These are phyloP conservation scores for Aptenodytes patagonicus DNA, from an alignment of 2,113 vertebrate species.

Conservation along the genomic window DNA sequence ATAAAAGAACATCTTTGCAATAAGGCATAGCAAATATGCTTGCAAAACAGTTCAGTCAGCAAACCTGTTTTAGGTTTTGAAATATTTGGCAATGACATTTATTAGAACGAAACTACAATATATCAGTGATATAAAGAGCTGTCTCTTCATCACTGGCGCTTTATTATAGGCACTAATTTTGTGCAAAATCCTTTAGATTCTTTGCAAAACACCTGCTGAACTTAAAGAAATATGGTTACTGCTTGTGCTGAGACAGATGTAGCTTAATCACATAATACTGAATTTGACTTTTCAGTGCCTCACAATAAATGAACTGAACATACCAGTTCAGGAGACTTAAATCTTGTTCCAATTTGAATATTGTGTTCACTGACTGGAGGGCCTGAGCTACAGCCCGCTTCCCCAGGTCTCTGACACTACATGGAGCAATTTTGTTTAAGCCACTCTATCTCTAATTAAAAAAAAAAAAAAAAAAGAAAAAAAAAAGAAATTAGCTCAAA, in stretches of 20 bases:
- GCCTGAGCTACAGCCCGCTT: conserved; percentile 26
- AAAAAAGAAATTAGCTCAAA: background rate
- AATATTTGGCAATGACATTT: conserved; percentile 82
- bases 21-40: conserved; percentile 76
- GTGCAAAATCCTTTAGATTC: conserved; percentile 74
- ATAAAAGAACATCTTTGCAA: conserved; percentile 79
- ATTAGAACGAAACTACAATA: conserved; percentile 79
- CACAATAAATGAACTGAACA: conserved; percentile 73
- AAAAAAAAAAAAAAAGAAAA: accelerated
- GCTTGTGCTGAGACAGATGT: conserved; percentile 76
- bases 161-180: conserved; percentile 81
- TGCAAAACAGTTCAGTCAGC: conserved; percentile 79
- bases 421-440: conserved; percentile 26
- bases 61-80: conserved; percentile 76
- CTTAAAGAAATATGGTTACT: conserved; percentile 80
- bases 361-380: conserved; percentile 4
- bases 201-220: conserved; percentile 80
- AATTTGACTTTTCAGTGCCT: conserved; percentile 74
- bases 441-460: background rate
- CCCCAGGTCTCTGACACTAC: background rate
- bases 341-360: conserved; percentile 66
- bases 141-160: conserved; percentile 73
- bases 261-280: conserved; percentile 79
- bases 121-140: conserved; percentile 78
- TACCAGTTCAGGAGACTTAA: conserved; percentile 58